A percentile compares a stretch with the other conserved stretches of the same genome.
These are phyloP conservation scores for Tribolium freemani DNA, from an alignment of 2,888 invertebrate genomes.

Conservation along the genomic window DNA sequence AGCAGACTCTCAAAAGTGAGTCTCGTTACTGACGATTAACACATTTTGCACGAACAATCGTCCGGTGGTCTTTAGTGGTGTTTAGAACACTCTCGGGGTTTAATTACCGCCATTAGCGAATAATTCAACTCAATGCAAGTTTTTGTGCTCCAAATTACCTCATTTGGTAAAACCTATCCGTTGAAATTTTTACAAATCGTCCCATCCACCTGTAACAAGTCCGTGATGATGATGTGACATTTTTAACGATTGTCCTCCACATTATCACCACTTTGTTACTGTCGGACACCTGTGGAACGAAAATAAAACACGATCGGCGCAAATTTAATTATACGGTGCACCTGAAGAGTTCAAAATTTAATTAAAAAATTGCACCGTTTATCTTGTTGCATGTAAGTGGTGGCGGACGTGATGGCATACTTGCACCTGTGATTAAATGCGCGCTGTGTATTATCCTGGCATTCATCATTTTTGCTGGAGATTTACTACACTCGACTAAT, in stretches of 20 bases:
- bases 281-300: conserved; percentile 31
- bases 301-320: conserved; percentile 26
- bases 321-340: conserved; percentile 23
- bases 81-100: background rate
- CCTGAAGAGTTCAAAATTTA: conserved; percentile 12
- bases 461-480: background rate
- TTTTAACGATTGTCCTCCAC: conserved; percentile 18
- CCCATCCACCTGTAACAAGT: background rate
- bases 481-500: background rate
- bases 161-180: background rate
- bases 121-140: background rate
- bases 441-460: background rate
- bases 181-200: conserved; percentile 1
- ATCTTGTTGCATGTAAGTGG: background rate
- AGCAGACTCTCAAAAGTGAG: background rate
- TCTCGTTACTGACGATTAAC: background rate
- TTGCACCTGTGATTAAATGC: background rate
- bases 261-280: conserved; percentile 16
- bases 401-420: background rate
- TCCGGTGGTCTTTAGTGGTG: background rate
- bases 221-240: conserved; percentile 3
- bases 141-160: background rate
- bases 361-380: conserved; percentile 20
- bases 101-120: background rate
- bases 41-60: background rate